phyloP scores from a whole-genome alignment of 2,888 invertebrate species.

The Synergus itoensis region DNA sequence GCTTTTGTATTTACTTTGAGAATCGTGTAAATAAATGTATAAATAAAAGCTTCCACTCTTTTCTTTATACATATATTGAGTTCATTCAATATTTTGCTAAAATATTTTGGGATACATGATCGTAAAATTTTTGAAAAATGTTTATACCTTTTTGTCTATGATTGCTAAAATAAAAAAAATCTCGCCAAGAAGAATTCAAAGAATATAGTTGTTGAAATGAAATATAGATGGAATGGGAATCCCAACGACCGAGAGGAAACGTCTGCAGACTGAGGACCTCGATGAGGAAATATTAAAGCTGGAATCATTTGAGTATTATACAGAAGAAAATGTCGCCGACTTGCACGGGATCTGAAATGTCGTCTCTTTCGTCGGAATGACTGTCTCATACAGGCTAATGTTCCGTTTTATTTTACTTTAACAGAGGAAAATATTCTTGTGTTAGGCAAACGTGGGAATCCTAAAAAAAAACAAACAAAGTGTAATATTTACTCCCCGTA shows the following conservation, averaged over 20 bases:
- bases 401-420: not conserved
- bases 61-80: too few species aligned
- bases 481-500: conserved; percentile 4
- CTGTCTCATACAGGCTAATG: not conserved
- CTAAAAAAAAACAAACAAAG: not conserved
- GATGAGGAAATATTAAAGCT: not conserved
- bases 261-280: not conserved
- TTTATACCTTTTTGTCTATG: too few species aligned
- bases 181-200: not conserved
- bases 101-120: too few species aligned
- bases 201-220: not conserved
- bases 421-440: not conserved
- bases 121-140: too few species aligned
- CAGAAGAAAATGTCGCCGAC: not conserved
- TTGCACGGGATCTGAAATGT: not conserved
- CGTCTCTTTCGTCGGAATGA: not conserved
- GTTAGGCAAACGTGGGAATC: not conserved
- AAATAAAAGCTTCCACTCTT: not conserved
- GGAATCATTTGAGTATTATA: conserved; percentile 6
- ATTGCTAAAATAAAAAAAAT: not conserved
- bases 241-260: not conserved
- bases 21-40: not conserved
- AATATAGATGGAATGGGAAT: not conserved
- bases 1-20: not conserved
- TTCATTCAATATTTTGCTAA: too few species aligned